A percentile compares a stretch with the other conserved stretches of the same genome.
Evolutionary conservation across 1,140 invertebrate genomes (phyloP).

Genomic region (Drosophila arawakana): DNA sequence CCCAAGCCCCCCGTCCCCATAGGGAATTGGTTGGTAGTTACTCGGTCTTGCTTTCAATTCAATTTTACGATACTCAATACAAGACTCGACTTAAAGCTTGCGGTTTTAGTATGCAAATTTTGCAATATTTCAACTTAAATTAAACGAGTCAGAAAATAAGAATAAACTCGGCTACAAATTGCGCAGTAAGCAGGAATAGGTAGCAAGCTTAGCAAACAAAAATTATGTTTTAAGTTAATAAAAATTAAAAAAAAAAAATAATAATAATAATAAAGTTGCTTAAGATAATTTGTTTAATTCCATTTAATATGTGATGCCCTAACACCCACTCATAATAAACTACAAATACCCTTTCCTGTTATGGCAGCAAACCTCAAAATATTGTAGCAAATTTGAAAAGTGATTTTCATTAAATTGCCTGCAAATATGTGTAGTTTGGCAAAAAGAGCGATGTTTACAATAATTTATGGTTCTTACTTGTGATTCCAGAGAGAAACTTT

Average conservation of each 20-base stretch:
- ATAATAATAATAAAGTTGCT: too few relatives aligned
- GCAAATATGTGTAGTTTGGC: background rate
- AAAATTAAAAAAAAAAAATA: too few relatives aligned
- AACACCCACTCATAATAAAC: background rate
- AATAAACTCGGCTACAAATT: background rate
- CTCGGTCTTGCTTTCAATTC: conserved; percentile 12
- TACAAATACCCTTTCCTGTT: background rate
- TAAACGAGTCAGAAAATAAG: background rate
- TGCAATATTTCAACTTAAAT: background rate
- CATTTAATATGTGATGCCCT: background rate
- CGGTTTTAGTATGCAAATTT: background rate
- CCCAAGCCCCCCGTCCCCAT: background rate
- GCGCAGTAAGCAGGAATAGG: background rate
- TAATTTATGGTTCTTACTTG: conserved; percentile 31
- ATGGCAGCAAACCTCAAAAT: background rate
- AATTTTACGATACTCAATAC: conserved; percentile 17
- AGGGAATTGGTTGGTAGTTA: background rate
- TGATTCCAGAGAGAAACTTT: too few relatives aligned
- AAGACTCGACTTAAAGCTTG: conserved; percentile 3
- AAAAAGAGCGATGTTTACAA: conserved; percentile 34
- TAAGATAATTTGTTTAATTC: too few relatives aligned
- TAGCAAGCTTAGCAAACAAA: background rate
- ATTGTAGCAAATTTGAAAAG: conserved; percentile 14
- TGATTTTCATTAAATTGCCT: conserved; percentile 23
- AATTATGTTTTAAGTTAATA: too few relatives aligned